These are phyloP conservation scores for Limnodromus scolopaceus DNA, from an alignment of 2,797 vertebrate genomes.

Conservation along the genomic window DNA sequence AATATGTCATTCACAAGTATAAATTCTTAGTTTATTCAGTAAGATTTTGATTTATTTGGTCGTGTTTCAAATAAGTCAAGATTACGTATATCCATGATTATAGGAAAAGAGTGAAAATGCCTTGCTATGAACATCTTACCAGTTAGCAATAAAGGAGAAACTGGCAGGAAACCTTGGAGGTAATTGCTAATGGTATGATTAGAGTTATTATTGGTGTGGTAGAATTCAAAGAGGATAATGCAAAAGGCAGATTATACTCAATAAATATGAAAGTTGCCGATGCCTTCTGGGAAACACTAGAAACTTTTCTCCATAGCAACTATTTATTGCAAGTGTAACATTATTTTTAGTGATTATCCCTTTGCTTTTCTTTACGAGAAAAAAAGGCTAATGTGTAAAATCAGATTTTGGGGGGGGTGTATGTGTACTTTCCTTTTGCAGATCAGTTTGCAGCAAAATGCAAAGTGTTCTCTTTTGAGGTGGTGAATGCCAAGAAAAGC, in stretches of 20 bases:
- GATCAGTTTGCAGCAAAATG: not conserved
- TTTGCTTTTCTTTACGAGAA: not conserved
- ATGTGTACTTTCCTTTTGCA: not conserved
- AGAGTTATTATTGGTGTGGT: constrained; percentile 5
- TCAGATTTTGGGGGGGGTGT: not conserved
- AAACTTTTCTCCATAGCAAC: constrained; percentile 14
- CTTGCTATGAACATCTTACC: not conserved
- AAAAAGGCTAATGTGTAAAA: not conserved
- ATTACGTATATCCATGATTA: not conserved
- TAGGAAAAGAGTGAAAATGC: not conserved
- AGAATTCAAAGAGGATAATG: constrained; percentile 26
- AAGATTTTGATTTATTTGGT: not conserved
- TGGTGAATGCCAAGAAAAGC: constrained; percentile 30
- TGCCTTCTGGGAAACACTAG: constrained; percentile 25
- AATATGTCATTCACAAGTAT: not conserved
- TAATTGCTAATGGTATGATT: not conserved
- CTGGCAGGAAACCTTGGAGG: not conserved
- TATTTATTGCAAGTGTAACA: not conserved
- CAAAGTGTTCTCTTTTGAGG: not conserved
- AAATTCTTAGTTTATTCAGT: not conserved
- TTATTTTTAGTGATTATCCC: not conserved
- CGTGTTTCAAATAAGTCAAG: not conserved
- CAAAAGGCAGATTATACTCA: constrained; percentile 35
- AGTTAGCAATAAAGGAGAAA: not conserved
- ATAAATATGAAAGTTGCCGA: constrained; percentile 39